phyloP scores from a whole-genome alignment of 2,797 vertebrate species.

The Apogon talboti region DNA sequence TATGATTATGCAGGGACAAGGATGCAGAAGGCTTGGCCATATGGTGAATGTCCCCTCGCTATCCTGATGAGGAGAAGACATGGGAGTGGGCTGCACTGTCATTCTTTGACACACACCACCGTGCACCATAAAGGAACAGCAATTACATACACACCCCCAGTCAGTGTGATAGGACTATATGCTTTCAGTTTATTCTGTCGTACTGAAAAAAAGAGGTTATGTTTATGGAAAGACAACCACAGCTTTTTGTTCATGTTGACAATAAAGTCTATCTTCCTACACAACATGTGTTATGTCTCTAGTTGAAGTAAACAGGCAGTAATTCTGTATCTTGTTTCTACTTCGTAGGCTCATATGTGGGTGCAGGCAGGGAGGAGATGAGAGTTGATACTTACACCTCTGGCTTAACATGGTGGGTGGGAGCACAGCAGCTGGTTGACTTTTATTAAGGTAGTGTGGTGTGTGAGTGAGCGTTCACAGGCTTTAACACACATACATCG shows the following conservation, averaged over 20 bases:
- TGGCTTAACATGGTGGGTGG: conserved; percentile 69
- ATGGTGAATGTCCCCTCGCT: conserved; percentile 82
- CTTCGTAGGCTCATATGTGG: conserved; percentile 73
- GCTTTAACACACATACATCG: not conserved
- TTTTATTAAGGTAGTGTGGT: conserved; percentile 67
- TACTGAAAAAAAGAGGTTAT: conserved; percentile 51
- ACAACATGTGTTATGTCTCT: conserved; percentile 76
- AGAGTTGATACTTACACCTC: conserved; percentile 75
- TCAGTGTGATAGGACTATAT: conserved; percentile 41
- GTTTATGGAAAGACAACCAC: conserved; percentile 57
- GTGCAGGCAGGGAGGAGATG: conserved; percentile 62
- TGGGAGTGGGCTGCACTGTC: conserved; percentile 63
- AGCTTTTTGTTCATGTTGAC: conserved; percentile 58
- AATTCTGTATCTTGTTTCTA: conserved; percentile 75
- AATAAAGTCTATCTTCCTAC: conserved; percentile 77
- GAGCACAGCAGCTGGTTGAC: conserved; percentile 70
- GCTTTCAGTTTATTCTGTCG: conserved; percentile 32
- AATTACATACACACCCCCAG: conserved; percentile 55
- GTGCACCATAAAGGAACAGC: conserved; percentile 58
- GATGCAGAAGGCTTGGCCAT: conserved; percentile 85
- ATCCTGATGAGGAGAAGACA: conserved; percentile 63
- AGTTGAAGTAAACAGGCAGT: conserved; percentile 70
- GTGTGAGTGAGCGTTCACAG: conserved; percentile 20
- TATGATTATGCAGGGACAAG: conserved; percentile 82
- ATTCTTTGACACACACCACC: conserved; percentile 61